A percentile compares a stretch with the other conserved stretches of the same genome.
These are phyloP conservation scores for Mobula birostris DNA, from an alignment of 2,113 vertebrate species.

Conservation along the genomic window DNA sequence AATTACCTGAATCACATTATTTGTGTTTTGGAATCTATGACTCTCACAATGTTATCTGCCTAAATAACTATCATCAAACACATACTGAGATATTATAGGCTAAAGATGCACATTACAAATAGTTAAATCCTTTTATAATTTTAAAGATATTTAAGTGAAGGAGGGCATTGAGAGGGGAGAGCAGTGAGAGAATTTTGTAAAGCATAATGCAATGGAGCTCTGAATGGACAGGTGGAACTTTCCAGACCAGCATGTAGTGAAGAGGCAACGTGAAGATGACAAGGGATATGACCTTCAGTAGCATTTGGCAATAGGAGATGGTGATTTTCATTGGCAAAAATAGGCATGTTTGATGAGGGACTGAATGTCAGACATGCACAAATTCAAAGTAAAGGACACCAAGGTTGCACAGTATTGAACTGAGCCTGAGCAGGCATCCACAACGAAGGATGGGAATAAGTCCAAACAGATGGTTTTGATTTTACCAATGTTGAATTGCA, in stretches of 20 bases:
- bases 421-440: background rate
- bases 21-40: background rate
- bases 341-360: background rate
- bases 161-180: background rate
- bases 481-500: background rate
- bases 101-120: background rate
- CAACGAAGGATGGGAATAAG: background rate
- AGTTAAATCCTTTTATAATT: background rate
- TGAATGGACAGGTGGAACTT: background rate
- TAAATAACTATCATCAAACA: background rate
- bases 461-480: slow-evolving; percentile 20
- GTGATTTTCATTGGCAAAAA: background rate
- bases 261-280: background rate
- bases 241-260: too few relatives aligned
- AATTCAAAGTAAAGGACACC: background rate
- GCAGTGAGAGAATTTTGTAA: background rate
- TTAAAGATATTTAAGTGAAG: background rate
- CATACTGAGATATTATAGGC: background rate
- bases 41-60: background rate
- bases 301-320: background rate
- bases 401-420: background rate
- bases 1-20: background rate
- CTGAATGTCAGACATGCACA: background rate
- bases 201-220: background rate
- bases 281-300: background rate